Conservation (phyloP, 2,888 invertebrate genomes). For the Scaptomyza parva region DNA sequence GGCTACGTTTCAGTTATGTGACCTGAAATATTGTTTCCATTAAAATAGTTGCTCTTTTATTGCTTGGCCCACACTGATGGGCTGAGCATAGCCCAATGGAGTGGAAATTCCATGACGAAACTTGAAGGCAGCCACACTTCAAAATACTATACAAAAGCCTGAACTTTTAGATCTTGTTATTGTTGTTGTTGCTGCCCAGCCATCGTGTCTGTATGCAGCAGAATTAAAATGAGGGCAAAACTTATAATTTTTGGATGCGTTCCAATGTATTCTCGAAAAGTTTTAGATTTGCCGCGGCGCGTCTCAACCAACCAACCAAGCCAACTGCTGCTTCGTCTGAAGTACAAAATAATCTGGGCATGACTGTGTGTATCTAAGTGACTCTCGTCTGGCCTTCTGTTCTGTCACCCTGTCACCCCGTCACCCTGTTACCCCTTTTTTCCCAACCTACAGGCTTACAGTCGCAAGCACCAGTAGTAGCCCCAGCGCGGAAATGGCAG, state of each 20-base stretch:
- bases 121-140: constrained; percentile 48
- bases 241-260: constrained; percentile 77
- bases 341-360: constrained; percentile 48
- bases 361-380: constrained; percentile 36
- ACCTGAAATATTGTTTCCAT: constrained; percentile 70
- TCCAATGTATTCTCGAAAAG: constrained; percentile 69
- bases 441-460: constrained; percentile 2
- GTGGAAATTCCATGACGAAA: constrained; percentile 36
- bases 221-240: constrained; percentile 74
- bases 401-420: background rate
- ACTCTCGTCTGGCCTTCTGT: constrained; percentile 30
- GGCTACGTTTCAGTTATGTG: constrained; percentile 21
- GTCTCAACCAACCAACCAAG: constrained; percentile 14
- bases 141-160: constrained; percentile 35
- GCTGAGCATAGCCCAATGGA: constrained; percentile 21
- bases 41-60: constrained; percentile 64
- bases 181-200: constrained; percentile 11
- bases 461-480: constrained; percentile 3
- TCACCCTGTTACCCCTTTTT: constrained; percentile 5
- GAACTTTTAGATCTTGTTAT: background rate
- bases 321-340: constrained; percentile 21
- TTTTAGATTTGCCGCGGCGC: constrained; percentile 30
- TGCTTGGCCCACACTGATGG: constrained; percentile 23
- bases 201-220: constrained; percentile 38
- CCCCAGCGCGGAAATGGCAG: constrained; percentile 35